Evolutionary conservation across 2,888 invertebrate genomes (phyloP).

Genomic region (Macaria notata): DNA sequence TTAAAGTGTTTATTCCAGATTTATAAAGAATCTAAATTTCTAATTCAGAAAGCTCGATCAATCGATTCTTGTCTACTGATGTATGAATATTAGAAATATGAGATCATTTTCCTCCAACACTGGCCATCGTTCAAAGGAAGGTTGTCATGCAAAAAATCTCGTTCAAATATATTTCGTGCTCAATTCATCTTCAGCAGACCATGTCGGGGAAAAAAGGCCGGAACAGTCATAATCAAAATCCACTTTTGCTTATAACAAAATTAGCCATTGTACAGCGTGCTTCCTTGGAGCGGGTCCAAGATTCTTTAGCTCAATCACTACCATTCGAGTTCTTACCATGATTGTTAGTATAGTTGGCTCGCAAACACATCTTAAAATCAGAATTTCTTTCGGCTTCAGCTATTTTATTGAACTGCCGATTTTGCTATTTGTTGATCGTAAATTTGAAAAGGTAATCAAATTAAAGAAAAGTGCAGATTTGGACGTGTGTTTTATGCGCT

Average conservation of each 20-base stretch:
- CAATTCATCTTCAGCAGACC: background rate
- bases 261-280: constrained; percentile 45
- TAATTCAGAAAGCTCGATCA: too few relatives aligned
- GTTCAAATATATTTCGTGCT: too few relatives aligned
- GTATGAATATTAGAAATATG: too few relatives aligned
- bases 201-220: background rate
- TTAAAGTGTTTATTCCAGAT: too few relatives aligned
- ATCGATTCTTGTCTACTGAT: too few relatives aligned
- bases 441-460: constrained; percentile 1
- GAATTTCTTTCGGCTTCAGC: constrained; percentile 2
- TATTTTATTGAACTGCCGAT: constrained; percentile 5
- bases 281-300: constrained; percentile 59
- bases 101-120: too few relatives aligned
- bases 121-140: too few relatives aligned
- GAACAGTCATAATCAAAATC: constrained; percentile 46
- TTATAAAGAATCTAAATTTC: too few relatives aligned
- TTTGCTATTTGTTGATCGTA: background rate
- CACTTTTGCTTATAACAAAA: constrained; percentile 49
- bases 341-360: constrained; percentile 8
- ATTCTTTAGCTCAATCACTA: constrained; percentile 40
- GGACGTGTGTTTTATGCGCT: background rate
- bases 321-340: constrained; percentile 4
- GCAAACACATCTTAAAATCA: constrained; percentile 10
- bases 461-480: constrained; percentile 1
- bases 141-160: background rate